These are phyloP conservation scores for Heteromurus nitidus DNA, from an alignment of 2,888 invertebrate species.

Conservation along the genomic window DNA sequence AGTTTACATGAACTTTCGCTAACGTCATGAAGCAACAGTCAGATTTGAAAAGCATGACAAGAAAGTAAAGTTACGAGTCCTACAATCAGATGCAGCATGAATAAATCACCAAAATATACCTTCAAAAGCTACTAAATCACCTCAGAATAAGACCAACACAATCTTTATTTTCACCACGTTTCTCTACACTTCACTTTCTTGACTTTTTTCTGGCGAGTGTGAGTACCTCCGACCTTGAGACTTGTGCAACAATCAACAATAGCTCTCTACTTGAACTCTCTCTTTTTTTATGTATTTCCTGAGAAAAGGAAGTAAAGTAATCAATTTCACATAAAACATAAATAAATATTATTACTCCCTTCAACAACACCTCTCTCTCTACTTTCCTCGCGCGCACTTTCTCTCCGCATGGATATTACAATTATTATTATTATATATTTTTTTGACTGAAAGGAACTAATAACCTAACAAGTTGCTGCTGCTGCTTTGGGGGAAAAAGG, in stretches of 20 bases:
- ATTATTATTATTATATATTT: too few species aligned
- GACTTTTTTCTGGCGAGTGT: neutral
- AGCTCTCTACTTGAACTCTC: neutral
- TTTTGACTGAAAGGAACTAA: constrained; percentile 8
- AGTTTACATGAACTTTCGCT: too few species aligned
- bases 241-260: constrained; percentile 10
- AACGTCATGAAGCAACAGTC: too few species aligned
- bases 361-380: neutral
- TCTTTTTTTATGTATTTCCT: neutral
- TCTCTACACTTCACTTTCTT: neutral
- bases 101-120: too few species aligned
- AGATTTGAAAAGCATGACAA: too few species aligned
- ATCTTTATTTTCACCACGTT: too few species aligned
- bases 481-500: constrained; percentile 32
- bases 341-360: neutral
- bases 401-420: neutral
- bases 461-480: constrained; percentile 37
- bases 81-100: too few species aligned
- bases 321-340: constrained; percentile 28
- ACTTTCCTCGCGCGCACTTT: neutral
- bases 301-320: neutral
- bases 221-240: constrained; percentile 18
- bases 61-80: too few species aligned
- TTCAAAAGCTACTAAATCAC: too few species aligned
- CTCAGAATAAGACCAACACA: too few species aligned